These are phyloP conservation scores for Drosophila pruinosa DNA, from an alignment of 1,140 invertebrate genomes.

Conservation along the genomic window DNA sequence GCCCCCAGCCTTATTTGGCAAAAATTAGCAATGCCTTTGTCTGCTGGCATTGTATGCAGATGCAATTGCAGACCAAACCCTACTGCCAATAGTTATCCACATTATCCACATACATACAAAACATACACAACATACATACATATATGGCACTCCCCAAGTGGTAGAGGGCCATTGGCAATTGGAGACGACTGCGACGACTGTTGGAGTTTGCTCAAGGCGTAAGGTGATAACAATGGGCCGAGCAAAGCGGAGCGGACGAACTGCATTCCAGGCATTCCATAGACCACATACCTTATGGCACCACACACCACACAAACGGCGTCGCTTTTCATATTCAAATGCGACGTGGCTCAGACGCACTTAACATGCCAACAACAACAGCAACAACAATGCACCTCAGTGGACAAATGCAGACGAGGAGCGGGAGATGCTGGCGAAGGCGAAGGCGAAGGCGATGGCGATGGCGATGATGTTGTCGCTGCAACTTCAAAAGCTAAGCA, in stretches of 20 bases:
- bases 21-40: slow-evolving; percentile 68
- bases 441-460: slow-evolving; percentile 1
- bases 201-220: slow-evolving; percentile 11
- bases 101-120: background rate
- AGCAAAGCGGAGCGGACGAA: slow-evolving; percentile 32
- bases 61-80: slow-evolving; percentile 17
- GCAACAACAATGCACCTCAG: slow-evolving; percentile 38
- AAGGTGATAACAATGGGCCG: slow-evolving; percentile 61
- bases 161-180: background rate
- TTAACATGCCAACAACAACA: slow-evolving; percentile 70
- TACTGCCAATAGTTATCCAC: background rate
- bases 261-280: slow-evolving; percentile 70
- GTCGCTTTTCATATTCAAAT: slow-evolving; percentile 75
- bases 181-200: no score
- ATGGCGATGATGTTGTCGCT: slow-evolving; percentile 72
- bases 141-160: slow-evolving; percentile 36
- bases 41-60: slow-evolving; percentile 61
- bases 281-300: slow-evolving; percentile 52
- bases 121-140: background rate
- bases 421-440: slow-evolving; percentile 18
- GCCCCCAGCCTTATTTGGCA: slow-evolving; percentile 64
- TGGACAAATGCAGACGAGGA: slow-evolving; percentile 42
- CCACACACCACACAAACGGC: slow-evolving; percentile 24
- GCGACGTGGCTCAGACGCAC: slow-evolving; percentile 60
- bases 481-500: slow-evolving; percentile 75